phyloP scores from a whole-genome alignment of 2,113 vertebrate species.

The Brachyhypopomus gauderio region DNA sequence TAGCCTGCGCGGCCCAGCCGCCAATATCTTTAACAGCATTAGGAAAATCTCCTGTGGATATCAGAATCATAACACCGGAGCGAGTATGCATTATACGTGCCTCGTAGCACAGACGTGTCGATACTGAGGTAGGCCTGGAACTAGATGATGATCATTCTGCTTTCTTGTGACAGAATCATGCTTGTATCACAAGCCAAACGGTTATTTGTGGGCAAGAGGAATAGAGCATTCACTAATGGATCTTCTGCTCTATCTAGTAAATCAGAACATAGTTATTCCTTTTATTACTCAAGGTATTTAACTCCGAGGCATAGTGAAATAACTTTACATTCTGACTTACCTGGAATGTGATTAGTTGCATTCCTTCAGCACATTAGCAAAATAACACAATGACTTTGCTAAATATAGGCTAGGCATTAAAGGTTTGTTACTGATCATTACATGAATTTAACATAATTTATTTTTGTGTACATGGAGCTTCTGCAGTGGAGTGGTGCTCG shows the following conservation, averaged over 20 bases:
- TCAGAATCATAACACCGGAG: background rate
- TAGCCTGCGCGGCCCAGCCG: background rate
- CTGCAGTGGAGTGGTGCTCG: too few species aligned
- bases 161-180: background rate
- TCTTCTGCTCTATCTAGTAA: slow-evolving; percentile 16
- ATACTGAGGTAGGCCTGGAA: too few species aligned
- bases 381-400: background rate
- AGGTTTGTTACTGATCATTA: background rate
- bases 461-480: background rate
- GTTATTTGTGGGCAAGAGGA: slow-evolving; percentile 16
- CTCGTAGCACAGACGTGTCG: background rate
- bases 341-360: background rate
- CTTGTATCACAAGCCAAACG: background rate
- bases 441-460: background rate
- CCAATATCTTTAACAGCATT: slow-evolving; percentile 23
- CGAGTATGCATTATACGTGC: slow-evolving; percentile 1
- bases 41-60: slow-evolving; percentile 26
- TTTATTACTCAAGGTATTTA: background rate
- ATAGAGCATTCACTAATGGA: background rate
- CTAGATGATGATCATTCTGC: background rate
- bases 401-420: background rate
- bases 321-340: background rate
- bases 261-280: background rate
- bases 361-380: background rate
- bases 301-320: background rate